Percentiles rank a stretch among this genome's conserved stretches.
Conservation (phyloP, 2,888 invertebrate genomes). For the Tortricodes alternella region DNA sequence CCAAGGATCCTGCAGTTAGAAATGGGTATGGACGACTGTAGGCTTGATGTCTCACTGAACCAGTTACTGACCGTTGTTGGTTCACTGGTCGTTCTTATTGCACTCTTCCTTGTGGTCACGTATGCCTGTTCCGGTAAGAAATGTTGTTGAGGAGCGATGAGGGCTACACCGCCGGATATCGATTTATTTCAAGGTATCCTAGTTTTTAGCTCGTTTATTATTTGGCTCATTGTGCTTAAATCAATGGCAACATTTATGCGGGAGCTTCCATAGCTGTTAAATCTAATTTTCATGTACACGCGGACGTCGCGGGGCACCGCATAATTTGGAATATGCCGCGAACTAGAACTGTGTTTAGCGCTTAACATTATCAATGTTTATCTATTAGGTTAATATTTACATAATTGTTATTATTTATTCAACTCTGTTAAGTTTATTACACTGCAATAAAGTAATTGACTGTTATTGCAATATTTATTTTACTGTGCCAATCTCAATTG, state of each 20-base stretch:
- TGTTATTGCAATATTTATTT: background rate
- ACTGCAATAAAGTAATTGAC: background rate
- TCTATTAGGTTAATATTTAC: background rate
- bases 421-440: background rate
- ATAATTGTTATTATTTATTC: background rate
- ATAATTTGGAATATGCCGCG: no score
- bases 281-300: background rate
- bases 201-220: slow-evolving; percentile 46
- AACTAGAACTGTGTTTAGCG: no score
- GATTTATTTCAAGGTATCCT: slow-evolving; percentile 38
- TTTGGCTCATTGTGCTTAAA: slow-evolving; percentile 51
- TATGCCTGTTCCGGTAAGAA: background rate
- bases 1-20: slow-evolving; percentile 39
- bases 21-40: slow-evolving; percentile 27
- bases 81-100: slow-evolving; percentile 38
- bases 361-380: background rate
- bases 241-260: slow-evolving; percentile 50
- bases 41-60: slow-evolving; percentile 36
- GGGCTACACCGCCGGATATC: slow-evolving; percentile 10
- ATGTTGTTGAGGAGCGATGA: background rate
- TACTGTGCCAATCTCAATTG: no score
- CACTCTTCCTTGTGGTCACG: slow-evolving; percentile 40
- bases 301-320: no score
- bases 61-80: slow-evolving; percentile 44
- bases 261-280: slow-evolving; percentile 39